phyloP scores from a whole-genome alignment of 2,113 vertebrate genomes.

The Myotis brandtii region DNA sequence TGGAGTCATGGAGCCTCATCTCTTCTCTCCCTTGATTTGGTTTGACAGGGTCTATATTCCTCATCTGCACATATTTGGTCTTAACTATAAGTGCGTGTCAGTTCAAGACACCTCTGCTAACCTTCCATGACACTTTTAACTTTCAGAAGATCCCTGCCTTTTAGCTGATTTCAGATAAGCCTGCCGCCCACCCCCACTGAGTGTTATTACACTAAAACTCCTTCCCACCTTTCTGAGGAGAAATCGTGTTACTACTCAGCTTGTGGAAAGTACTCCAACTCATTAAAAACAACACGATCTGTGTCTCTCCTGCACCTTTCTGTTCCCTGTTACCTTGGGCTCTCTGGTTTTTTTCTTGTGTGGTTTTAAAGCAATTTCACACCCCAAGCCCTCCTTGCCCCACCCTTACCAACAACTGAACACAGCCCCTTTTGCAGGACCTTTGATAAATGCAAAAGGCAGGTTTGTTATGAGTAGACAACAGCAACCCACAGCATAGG shows the following conservation, averaged over 20 bases:
- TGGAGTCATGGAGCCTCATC: not conserved
- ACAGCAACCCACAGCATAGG: not conserved
- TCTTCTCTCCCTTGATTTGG: not conserved
- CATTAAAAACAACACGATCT: not conserved
- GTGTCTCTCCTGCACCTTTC: not conserved
- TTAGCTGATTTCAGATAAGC: not conserved
- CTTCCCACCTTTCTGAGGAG: not conserved
- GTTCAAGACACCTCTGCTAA: not conserved
- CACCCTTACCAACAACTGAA: not conserved
- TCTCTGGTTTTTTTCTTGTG: not conserved
- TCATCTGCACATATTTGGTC: not conserved
- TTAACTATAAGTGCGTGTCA: not conserved
- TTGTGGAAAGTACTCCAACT: not conserved
- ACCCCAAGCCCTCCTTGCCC: not conserved
- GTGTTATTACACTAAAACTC: not conserved
- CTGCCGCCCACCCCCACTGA: no score
- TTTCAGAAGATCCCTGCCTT: not conserved
- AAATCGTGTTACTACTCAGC: not conserved
- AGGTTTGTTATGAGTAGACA: not conserved
- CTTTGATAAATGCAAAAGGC: not conserved
- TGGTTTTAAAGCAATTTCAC: not conserved
- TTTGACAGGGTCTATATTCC: not conserved
- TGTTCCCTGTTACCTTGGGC: not conserved
- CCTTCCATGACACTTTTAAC: not conserved
- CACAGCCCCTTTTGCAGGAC: not conserved